phyloP scores from a whole-genome alignment of 1,140 invertebrate genomes.

The Sycophila sp. region DNA sequence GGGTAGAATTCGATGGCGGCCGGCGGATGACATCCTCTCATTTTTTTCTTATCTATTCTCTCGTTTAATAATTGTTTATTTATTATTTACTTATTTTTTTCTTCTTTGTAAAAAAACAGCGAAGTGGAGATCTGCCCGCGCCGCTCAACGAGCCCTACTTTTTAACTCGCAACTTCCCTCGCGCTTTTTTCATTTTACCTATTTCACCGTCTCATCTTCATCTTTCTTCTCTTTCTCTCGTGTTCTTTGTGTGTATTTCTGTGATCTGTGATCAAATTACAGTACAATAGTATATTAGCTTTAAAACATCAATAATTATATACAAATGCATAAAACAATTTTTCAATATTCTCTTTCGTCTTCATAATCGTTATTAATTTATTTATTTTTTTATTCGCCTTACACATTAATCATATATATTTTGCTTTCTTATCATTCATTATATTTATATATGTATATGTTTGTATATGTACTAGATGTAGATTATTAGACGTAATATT shows the following conservation, averaged over 20 bases:
- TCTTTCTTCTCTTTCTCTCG: background rate
- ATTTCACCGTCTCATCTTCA: background rate
- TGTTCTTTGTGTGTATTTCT: conserved; percentile 22
- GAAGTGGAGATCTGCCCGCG: background rate
- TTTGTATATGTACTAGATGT: conserved; percentile 52
- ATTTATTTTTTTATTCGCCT: conserved; percentile 45
- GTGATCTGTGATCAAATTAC: conserved; percentile 49
- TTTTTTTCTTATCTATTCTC: conserved; percentile 43
- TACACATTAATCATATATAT: conserved; percentile 57
- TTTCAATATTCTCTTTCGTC: conserved; percentile 46
- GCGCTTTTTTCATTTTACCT: background rate
- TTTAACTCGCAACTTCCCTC: background rate
- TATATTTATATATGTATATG: conserved; percentile 52
- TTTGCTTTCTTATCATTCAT: conserved; percentile 50
- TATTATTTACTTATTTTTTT: conserved; percentile 24
- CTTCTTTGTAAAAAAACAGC: conserved; percentile 34
- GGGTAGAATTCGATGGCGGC: conserved; percentile 44
- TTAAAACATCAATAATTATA: conserved; percentile 60
- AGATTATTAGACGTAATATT: conserved; percentile 58
- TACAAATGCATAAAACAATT: conserved; percentile 60
- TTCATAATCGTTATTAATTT: conserved; percentile 45
- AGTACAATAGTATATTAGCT: conserved; percentile 51
- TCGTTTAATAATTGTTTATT: conserved; percentile 44
- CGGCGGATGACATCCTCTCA: conserved; percentile 37
- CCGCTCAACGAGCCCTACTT: conserved; percentile 18